Evolutionary conservation across 2,888 invertebrate species (phyloP), one percentile per base, ranked within the genome.

Genomic region (Pasiphila rectangulata): DNA sequence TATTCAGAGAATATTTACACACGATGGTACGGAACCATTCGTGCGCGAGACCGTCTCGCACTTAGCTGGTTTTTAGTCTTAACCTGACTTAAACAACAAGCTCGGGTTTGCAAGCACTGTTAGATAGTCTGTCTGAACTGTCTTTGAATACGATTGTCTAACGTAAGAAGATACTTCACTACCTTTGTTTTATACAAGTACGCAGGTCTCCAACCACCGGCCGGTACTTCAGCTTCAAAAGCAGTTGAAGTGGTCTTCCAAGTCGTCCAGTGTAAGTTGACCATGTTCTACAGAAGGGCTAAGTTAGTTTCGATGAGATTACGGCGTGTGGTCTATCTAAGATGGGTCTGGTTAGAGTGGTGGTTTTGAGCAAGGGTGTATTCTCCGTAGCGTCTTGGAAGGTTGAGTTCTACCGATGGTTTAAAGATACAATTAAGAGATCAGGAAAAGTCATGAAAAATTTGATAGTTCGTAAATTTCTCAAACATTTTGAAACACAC

Each of bases 191-290:
- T 55, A 45, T 51, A 55, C 59, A 49, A 47, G 46, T 48, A 46
- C 44, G 59, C 40, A 51, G 68, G 32, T 72, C 71, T 65, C 54
- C 40, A 32, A 54, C 46, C 57, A 64, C 54, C 69, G 75, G 57
- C 57, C 56, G 53, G 4, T 50, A 46, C 65, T 72, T 64, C 71
- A 75, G 77, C 67, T 67, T 77, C 77, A 76, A 78, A 77, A 78
- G 74, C 67, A 64, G 68, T 64, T 76, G 74, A 78, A 83, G 83
- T 80, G 82, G 81, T 83, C 79, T 76, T 71, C 58, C 66, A 65
- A 66, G 59, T 53, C 53, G 51, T 43, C 83, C 71, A 75, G 59
- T 61, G n/a, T 71, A 65, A 42, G 36, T 42, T 58, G 82, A 70
- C 20, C 80, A 63, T 51, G 64, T 56, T 49, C 56, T 54, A 51